Conservation (phyloP, 2,797 vertebrate genomes). For the Sphaeramia orbicularis region DNA sequence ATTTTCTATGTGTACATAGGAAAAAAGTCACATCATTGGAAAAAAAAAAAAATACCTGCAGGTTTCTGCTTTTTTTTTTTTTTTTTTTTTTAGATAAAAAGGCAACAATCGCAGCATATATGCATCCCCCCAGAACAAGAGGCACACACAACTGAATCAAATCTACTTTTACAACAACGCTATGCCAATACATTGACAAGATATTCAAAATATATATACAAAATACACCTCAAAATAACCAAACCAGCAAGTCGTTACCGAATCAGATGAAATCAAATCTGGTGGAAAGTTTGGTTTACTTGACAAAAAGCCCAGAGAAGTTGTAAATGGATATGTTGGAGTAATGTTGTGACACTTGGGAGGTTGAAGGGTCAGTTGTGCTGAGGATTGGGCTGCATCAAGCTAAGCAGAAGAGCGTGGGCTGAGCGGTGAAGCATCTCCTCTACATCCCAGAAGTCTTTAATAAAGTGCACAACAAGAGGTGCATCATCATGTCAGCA, state of each 20-base stretch:
- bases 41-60: not conserved
- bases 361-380: not conserved
- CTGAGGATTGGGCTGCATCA: not conserved
- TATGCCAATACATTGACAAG: not conserved
- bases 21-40: constrained; percentile 29
- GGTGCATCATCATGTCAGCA: not conserved
- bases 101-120: not conserved
- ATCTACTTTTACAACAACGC: too few relatives aligned
- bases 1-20: constrained; percentile 77
- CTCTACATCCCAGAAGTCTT: constrained; percentile 1
- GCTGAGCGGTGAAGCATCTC: not conserved
- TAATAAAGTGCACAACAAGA: constrained; percentile 1
- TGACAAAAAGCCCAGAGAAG: not conserved
- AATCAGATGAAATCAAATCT: constrained; percentile 12
- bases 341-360: not conserved
- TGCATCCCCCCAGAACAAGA: too few relatives aligned
- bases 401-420: not conserved
- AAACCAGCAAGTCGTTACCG: constrained; percentile 31
- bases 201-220: constrained; percentile 39
- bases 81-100: too few relatives aligned
- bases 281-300: too few relatives aligned
- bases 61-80: not conserved
- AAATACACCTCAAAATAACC: constrained; percentile 57
- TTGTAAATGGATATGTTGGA: not conserved
- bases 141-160: not conserved